Evolutionary conservation across 2,113 vertebrate genomes (phyloP), one percentile per base, ranked within the genome.

Genomic region (Channa maculata): DNA sequence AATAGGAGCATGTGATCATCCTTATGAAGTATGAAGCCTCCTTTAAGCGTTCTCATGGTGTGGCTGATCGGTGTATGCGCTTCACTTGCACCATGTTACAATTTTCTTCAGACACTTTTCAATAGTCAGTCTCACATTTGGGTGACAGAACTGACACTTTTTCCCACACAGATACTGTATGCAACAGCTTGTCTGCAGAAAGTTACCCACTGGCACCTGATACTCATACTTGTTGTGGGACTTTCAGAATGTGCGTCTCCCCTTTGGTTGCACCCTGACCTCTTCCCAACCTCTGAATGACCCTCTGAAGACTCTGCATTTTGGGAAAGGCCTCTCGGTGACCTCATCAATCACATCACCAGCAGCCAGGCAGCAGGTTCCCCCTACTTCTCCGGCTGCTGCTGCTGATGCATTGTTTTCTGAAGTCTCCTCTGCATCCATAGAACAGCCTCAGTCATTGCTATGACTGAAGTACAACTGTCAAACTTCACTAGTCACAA

Each of bases 321-420:
- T 88, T 65, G 85, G 79, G 63, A 84, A 89, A 92, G 92, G 84
- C 91, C 93, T 85, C 75, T 39, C 57, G 44, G 66, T 93, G 92
- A 94, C 93, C 94, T 90, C 94, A 93, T 95, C 88, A 83, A 93
- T 94, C 91, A 94, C 72, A 76, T 60, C 65, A 64, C 53, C 80
- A 88, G 84, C 91, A 86, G 77, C 83, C 90, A 72, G 76, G 82
- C 74, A 82, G 74, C 86, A 91, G 89, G 82, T 88, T 91, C 75
- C 38, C 68, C 70, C 73, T 89, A 64, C 81, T 82, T 89, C 80
- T 86, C 65, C 67, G 53, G 67, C 59, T 71, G 72, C 76, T 36
- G 66, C 70, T 79, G 80, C 76, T 34, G 66, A 68, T 79, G 80
- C 69, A 65, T 87, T 87, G 87, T 86, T 63, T 62, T 70, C 80